phyloP scores from a whole-genome alignment of 1,140 invertebrate species.

The Mya arenaria region DNA sequence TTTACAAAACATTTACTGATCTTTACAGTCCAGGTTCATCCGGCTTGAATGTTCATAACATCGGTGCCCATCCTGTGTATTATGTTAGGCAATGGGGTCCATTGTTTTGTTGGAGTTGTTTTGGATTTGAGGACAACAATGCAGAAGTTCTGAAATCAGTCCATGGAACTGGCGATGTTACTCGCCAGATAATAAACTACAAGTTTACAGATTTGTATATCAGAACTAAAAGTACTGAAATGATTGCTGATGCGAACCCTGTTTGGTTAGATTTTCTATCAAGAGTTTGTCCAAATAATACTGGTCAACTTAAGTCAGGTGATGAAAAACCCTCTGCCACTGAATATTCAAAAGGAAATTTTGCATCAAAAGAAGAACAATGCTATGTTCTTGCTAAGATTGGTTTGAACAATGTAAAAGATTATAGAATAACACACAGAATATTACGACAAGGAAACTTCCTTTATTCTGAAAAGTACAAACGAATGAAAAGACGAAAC shows the following conservation, averaged over 20 bases:
- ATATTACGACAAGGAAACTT: conserved; percentile 27
- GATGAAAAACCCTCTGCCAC: conserved; percentile 12
- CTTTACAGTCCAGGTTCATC: conserved; percentile 37
- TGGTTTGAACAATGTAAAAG: conserved; percentile 21
- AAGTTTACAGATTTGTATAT: conserved; percentile 7
- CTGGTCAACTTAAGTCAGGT: conserved; percentile 9
- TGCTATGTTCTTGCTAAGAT: conserved; percentile 26
- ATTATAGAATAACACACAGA: conserved; percentile 15
- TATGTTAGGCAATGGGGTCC: conserved; percentile 62
- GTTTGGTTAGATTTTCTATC: conserved; percentile 24
- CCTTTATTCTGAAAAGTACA: conserved; percentile 25
- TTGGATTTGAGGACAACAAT: conserved; percentile 59
- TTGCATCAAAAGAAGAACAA: conserved; percentile 14
- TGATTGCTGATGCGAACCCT: conserved; percentile 16
- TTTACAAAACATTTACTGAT: conserved; percentile 44
- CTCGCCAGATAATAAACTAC: conserved; percentile 13
- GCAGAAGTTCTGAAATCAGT: conserved; percentile 23
- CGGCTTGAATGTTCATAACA: conserved; percentile 61
- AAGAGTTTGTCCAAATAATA: conserved; percentile 22
- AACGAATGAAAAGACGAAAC: conserved; percentile 24
- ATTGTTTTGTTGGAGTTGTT: conserved; percentile 58
- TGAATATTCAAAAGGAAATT: conserved; percentile 15
- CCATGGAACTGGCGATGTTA: conserved; percentile 42
- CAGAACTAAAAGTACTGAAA: conserved; percentile 13
- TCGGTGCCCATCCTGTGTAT: conserved; percentile 33